These are phyloP conservation scores for Platyura marginata DNA, from an alignment of 1,140 invertebrate species.

Conservation along the genomic window DNA sequence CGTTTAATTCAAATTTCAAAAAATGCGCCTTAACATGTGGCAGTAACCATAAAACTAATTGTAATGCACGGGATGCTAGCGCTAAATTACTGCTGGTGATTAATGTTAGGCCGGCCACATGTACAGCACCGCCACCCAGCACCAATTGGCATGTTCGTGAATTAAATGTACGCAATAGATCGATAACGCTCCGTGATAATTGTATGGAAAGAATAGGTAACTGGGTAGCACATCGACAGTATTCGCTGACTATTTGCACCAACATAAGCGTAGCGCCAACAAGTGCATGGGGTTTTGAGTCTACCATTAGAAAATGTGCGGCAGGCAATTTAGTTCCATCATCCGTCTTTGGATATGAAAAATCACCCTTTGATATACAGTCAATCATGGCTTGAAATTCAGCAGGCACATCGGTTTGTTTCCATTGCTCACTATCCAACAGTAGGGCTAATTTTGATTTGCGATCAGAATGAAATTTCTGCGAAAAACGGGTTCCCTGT, in stretches of 20 bases:
- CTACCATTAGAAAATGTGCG: constrained; percentile 42
- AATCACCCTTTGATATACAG: constrained; percentile 36
- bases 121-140: constrained; percentile 84
- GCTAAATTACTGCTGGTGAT: constrained; percentile 92
- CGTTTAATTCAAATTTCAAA: constrained; percentile 25
- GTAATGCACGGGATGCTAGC: constrained; percentile 72
- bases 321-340: constrained; percentile 14
- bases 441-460: constrained; percentile 68
- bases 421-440: constrained; percentile 86
- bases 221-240: constrained; percentile 61
- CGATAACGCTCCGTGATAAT: constrained; percentile 62
- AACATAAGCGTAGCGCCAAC: constrained; percentile 71
- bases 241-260: constrained; percentile 75
- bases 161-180: constrained; percentile 80
- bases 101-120: constrained; percentile 86
- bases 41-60: constrained; percentile 59
- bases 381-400: constrained; percentile 77
- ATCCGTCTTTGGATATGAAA: constrained; percentile 23
- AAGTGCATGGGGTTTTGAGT: constrained; percentile 66
- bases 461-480: constrained; percentile 75
- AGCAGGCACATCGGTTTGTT: constrained; percentile 70
- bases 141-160: constrained; percentile 86
- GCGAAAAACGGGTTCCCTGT: constrained; percentile 78
- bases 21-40: constrained; percentile 51
- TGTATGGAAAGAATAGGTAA: constrained; percentile 42